A percentile compares a stretch with the other conserved stretches of the same genome.
phyloP scores from a whole-genome alignment of 1,140 invertebrate genomes.

The Wasmannia auropunctata region DNA sequence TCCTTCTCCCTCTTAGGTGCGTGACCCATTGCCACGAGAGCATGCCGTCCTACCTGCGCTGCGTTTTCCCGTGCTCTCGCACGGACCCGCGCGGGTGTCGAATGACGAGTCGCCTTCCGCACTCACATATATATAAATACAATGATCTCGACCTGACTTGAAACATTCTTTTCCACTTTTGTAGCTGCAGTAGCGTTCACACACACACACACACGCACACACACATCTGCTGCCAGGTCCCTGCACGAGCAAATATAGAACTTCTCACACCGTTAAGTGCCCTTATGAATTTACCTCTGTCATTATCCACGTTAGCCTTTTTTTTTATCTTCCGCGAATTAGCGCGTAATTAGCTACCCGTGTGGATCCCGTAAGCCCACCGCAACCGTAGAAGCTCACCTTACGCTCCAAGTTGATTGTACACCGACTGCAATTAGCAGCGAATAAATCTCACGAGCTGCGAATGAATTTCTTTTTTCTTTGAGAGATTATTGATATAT shows the following conservation, averaged over 20 bases:
- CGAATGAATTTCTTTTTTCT: background rate
- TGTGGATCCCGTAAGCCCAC: background rate
- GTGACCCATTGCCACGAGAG: background rate
- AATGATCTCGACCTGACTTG: conserved; percentile 1
- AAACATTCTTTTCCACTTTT: conserved; percentile 2
- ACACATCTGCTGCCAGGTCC: background rate
- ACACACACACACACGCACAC: no score
- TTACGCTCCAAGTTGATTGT: conserved; percentile 1
- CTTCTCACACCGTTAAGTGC: conserved; percentile 36
- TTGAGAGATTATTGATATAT: background rate
- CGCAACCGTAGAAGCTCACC: background rate
- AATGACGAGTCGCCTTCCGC: background rate
- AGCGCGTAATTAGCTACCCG: conserved; percentile 15
- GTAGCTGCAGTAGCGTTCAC: background rate
- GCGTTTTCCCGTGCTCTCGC: background rate
- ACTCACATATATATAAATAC: conserved; percentile 10
- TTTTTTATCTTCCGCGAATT: conserved; percentile 24
- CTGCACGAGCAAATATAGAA: conserved; percentile 12
- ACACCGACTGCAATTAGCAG: background rate
- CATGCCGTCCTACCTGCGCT: background rate
- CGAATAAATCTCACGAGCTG: conserved; percentile 13
- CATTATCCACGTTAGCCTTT: conserved; percentile 1
- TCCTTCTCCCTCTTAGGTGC: background rate
- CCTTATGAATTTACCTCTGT: background rate
- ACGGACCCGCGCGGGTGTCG: background rate